Conservation (phyloP, 2,888 invertebrate species). For the Drosophila subsilvestris region DNA sequence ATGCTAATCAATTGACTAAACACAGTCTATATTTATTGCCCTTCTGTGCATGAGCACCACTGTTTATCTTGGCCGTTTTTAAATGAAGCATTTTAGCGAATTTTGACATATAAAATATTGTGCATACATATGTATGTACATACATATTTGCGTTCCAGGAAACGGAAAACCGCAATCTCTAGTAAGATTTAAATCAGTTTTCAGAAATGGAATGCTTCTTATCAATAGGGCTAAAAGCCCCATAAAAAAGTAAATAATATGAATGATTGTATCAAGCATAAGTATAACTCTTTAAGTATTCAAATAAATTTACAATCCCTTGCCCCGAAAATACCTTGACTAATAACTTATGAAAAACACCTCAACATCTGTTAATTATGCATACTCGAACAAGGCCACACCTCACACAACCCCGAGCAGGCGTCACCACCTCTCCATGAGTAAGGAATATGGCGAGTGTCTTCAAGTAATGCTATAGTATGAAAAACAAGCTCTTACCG, state of each 20-base stretch:
- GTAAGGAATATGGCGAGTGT: conserved; percentile 1
- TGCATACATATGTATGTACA: background rate
- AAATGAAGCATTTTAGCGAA: conserved; percentile 25
- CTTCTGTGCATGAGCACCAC: conserved; percentile 4
- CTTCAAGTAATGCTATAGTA: conserved; percentile 11
- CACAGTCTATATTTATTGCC: conserved; percentile 25
- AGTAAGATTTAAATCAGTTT: background rate
- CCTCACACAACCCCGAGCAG: conserved; percentile 5
- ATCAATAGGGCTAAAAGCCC: too few relatives aligned
- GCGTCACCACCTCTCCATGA: background rate
- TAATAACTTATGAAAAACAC: conserved; percentile 5
- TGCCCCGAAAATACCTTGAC: conserved; percentile 1
- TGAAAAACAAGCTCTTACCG: conserved; percentile 13
- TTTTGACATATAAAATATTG: conserved; percentile 1
- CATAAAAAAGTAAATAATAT: too few relatives aligned
- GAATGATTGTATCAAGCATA: too few relatives aligned
- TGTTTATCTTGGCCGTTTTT: conserved; percentile 21
- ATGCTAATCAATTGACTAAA: conserved; percentile 48
- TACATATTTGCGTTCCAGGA: conserved; percentile 15
- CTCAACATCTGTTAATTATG: conserved; percentile 14
- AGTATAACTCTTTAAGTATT: background rate
- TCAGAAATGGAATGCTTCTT: background rate
- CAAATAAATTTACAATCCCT: background rate
- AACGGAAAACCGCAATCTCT: conserved; percentile 3
- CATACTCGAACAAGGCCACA: conserved; percentile 12